Base-by-base conservation (phyloP, 2,797 vertebrate genomes). In the Pantherophis vulpinus region DNA sequence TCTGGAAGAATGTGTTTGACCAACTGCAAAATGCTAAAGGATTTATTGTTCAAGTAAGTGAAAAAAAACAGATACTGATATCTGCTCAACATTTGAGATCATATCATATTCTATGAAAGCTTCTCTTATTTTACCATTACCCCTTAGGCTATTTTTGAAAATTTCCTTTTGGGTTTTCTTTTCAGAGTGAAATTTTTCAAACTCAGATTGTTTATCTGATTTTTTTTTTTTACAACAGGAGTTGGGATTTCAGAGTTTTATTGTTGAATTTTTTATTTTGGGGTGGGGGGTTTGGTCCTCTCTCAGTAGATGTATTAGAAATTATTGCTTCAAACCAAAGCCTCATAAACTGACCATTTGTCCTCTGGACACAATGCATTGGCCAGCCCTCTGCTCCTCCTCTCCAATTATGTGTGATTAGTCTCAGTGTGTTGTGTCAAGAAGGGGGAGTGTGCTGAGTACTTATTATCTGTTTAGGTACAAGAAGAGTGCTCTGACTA, bases 401-500 rank as follows among this genome's bases (percentile, higher is more conserved):
- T 98, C 98, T 98, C 98, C 99, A 99, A 99, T 99, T 99, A 99
- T 99, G 98, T 98, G 98, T 98, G 99, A 99, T 99, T 99, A 99
- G 99, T 99, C 99, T 99, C 99, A 99, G 98, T 99, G 98, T 98
- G 98, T 99, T 98, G 98, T 99, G 99, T 99, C 99, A 99, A 99
- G 99, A 99, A 99, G 98, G 98, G 98, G 99, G 98, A 98, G 98
- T 98, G 98, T 98, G 97, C 98, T 97, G 98, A 98, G 98, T 98
- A 98, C 98, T 98, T 98, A 98, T 98, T 98, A 98, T 98, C 98
- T 98, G 98, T 98, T 98, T 98, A 98, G 98, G 97, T 98, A 97
- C 97, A 98, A 98, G 98, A 98, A 98, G 98, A 98, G 98, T 97
- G 97, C 97, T 97, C 97, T 97, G 97, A 96, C 97, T 98, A 97